Percentiles rank a stretch among this genome's conserved stretches.
phyloP scores from a whole-genome alignment of 2,797 vertebrate species.

The Phylloscopus collybita region DNA sequence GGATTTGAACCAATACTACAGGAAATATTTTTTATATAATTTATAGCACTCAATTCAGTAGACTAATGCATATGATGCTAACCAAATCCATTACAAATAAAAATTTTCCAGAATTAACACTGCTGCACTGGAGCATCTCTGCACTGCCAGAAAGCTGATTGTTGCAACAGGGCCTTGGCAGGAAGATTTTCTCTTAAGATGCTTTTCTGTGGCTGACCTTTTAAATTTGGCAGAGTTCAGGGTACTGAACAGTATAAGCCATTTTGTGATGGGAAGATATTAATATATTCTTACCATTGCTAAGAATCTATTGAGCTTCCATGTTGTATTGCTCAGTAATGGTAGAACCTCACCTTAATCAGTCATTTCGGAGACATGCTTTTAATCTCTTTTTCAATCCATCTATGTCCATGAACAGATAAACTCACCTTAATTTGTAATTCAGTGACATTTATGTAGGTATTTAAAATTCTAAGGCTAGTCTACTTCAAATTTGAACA shows the following conservation, averaged over 20 bases:
- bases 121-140: neutral
- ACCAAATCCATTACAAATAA: neutral
- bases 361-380: neutral
- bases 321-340: neutral
- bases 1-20: neutral
- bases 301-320: neutral
- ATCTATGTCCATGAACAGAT: neutral
- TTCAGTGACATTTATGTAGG: slow-evolving; percentile 44
- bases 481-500: slow-evolving; percentile 13
- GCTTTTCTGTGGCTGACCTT: neutral
- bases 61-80: neutral
- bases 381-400: neutral
- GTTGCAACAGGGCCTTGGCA: neutral
- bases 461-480: slow-evolving; percentile 39
- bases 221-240: slow-evolving; percentile 3
- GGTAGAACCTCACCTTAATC: neutral
- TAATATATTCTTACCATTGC: neutral
- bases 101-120: neutral
- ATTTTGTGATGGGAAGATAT: slow-evolving; percentile 7
- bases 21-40: neutral
- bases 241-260: neutral
- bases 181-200: neutral
- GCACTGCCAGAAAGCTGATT: neutral
- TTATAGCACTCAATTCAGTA: neutral
- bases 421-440: slow-evolving; percentile 14